Percentiles rank a stretch among this genome's conserved stretches.
These are phyloP conservation scores for Papilio elwesi DNA, from an alignment of 2,888 invertebrate genomes.

Conservation along the genomic window DNA sequence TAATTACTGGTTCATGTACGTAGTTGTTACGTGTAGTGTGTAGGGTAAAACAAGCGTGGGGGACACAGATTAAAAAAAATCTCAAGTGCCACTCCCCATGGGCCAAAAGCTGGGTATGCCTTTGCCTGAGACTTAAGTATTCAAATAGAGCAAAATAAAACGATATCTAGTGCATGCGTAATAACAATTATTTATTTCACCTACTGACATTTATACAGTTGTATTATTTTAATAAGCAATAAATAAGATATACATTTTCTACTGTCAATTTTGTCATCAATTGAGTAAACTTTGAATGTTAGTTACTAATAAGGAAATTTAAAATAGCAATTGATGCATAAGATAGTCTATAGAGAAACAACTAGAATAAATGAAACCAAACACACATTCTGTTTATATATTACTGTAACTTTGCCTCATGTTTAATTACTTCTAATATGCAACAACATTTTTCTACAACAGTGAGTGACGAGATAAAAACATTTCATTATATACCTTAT, in stretches of 20 bases:
- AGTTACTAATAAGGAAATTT: slow-evolving; percentile 5
- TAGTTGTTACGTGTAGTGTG: no score
- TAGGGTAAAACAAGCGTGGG: no score
- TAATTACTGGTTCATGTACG: no score
- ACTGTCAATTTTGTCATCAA: neutral
- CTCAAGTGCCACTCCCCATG: no score
- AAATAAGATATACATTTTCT: slow-evolving; percentile 7
- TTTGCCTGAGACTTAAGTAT: neutral
- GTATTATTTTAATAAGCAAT: slow-evolving; percentile 6
- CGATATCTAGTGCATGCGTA: neutral
- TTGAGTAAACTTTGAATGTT: slow-evolving; percentile 9
- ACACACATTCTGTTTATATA: neutral
- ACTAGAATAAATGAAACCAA: neutral
- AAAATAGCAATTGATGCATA: neutral
- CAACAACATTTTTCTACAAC: slow-evolving; percentile 3
- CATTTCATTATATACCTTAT: no score
- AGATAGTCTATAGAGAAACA: neutral
- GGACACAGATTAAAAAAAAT: no score
- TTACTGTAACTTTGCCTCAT: neutral
- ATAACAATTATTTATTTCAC: slow-evolving; percentile 2
- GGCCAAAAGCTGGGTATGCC: no score
- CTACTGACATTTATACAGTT: slow-evolving; percentile 10
- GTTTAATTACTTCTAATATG: neutral
- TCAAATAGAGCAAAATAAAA: neutral
- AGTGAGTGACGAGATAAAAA: neutral